A percentile compares a stretch with the other conserved stretches of the same genome.
These are phyloP conservation scores for Sarcoramphus papa DNA, from an alignment of 2,797 vertebrate species.

Conservation along the genomic window DNA sequence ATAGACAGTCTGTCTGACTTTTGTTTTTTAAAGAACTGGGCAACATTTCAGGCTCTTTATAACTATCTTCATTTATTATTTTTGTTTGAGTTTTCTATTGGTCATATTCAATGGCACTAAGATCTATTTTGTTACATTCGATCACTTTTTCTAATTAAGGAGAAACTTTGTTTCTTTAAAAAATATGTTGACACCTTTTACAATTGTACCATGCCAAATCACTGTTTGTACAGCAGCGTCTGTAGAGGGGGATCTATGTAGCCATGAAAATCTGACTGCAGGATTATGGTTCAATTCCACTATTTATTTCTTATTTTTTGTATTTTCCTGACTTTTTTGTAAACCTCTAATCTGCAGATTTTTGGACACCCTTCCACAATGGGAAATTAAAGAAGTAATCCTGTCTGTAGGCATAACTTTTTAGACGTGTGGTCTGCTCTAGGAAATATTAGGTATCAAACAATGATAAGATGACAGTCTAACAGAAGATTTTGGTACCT, in stretches of 20 bases:
- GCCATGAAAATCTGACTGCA: not conserved
- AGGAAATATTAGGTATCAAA: not conserved
- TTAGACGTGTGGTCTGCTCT: not conserved
- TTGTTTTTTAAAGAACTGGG: not conserved
- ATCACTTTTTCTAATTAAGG: not conserved
- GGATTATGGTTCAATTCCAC: not conserved
- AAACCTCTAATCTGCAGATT: not conserved
- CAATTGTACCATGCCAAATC: not conserved
- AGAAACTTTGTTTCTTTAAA: not conserved
- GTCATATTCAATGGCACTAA: not conserved
- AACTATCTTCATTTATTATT: not conserved
- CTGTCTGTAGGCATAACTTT: not conserved
- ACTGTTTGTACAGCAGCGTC: not conserved
- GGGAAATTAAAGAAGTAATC: not conserved
- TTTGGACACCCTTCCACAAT: not conserved
- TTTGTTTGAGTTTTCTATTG: not conserved
- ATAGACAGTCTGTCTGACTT: not conserved
- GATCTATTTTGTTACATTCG: not conserved
- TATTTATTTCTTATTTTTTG: not conserved
- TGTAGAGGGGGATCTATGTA: not conserved
- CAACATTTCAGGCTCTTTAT: not conserved
- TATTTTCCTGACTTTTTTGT: not conserved
- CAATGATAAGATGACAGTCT: not conserved
- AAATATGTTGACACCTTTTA: not conserved
- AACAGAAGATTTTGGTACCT: not conserved